Base-by-base conservation (phyloP, 2,113 vertebrate genomes). In the Thomomys bottae region DNA sequence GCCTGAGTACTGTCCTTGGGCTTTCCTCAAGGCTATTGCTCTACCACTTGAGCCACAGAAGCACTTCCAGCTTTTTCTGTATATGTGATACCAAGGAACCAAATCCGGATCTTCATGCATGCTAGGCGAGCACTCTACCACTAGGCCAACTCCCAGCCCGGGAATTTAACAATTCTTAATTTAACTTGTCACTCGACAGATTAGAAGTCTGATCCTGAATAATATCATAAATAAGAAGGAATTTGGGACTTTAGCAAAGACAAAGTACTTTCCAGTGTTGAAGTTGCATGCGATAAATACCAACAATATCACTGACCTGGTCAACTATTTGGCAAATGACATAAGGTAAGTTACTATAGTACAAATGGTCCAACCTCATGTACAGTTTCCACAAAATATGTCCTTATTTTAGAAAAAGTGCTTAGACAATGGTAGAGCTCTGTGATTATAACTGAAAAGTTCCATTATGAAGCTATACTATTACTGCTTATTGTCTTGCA, bases 231-330 rank as follows among this genome's bases (percentile, higher is more conserved):
- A 96, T 26, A 98, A 97, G 71, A 97, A 98, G 54, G 97, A 97
- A 0, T 98, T 98, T 38, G 98, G 98, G 87, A 97, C 97, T 68
- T 95, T 99, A 94, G 66, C 98, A 57, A 98, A 98, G 94, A 98
- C 98, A 15, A 98, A 98, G 89, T 98, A 99, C 97, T 98, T 99
- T 8, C 91, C 95, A 21, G 80, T 97, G 28, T 89, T 99, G 96
- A 98, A 98, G 94, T 95, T 97, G 88, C 97, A 98, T 3, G 42
- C 98, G 63, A 96, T 98, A 68, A 97, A 96, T 0, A 96, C 94
- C 57, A 96, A 97, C 72, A 97, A 97, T 64, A 89, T 98, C 78
- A 97, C 98, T 85, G 98, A 98, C n/a, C 90, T 99, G 67, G 97
- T 98, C 71, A 97, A 98, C 79, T 98, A 98, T 89, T 97, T 99